Base-by-base conservation (phyloP, 2,888 invertebrate species). In the Euphydryas editha region DNA sequence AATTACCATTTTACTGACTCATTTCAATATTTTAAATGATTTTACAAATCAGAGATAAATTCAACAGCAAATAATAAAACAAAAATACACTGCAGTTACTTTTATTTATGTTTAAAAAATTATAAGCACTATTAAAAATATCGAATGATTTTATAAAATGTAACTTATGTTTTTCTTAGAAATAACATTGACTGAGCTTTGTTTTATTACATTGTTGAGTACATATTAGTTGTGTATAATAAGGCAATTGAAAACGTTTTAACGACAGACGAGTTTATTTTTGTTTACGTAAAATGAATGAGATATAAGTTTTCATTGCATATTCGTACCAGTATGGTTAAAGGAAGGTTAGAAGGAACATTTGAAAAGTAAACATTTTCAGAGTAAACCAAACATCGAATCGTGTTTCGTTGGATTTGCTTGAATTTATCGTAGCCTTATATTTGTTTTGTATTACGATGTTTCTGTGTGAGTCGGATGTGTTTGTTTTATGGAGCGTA, bases 401-500 rank as follows among this genome's bases (percentile, higher is more conserved):
- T 64, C 71, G 67, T 73, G 75, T 78, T 79, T 73, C 72, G 75
- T 78, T 75, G 76, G 82, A 77, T 81, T 79, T 75, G 70, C 79
- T 80, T 76, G 75, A 78, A 78, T 80, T 78, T 78, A 76, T 69
- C 74, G 73, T 71, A 71, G 74, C 69, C 76, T 78, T 75, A 72
- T 79, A 78, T 83, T 81, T 82, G 79, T 78, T 79, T 78, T 79
- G 74, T 77, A 75, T 78, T 75, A 78, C 72, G 74, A 68, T 77
- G 73, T 77, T 73, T 76, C 44, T 69, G 76, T 76, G 73, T 74
- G 71, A 73, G 72, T 68, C 68, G 77, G 77, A 77, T 79, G 77
- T 75, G 75, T 78, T 78, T 80, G 84, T 77, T 84, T 81, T 84
- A 85, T 83, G 82, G 81, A 80, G 83, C 81, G 84, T 84, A 78